These are phyloP conservation scores for Agrochola lychnidis DNA, from an alignment of 2,888 invertebrate species.

Conservation along the genomic window DNA sequence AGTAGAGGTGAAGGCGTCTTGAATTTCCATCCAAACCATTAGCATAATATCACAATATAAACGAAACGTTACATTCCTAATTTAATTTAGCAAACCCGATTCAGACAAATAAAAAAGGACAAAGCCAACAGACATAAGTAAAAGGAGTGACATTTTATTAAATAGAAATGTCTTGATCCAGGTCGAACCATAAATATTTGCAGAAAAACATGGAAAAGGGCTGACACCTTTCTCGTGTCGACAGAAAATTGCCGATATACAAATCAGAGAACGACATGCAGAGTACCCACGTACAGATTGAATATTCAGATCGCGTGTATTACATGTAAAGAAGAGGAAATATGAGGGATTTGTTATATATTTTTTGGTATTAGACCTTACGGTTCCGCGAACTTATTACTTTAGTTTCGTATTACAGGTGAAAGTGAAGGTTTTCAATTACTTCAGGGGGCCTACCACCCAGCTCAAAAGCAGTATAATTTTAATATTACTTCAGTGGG, in stretches of 20 bases:
- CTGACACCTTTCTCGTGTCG: slow-evolving; percentile 48
- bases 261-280: slow-evolving; percentile 44
- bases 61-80: not conserved
- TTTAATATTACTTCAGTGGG: no score
- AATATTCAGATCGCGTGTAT: slow-evolving; percentile 52
- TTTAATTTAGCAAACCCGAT: slow-evolving; percentile 18
- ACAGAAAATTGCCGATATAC: slow-evolving; percentile 48
- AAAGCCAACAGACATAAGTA: slow-evolving; percentile 22
- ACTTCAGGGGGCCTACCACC: no score
- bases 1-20: not conserved
- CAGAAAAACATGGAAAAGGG: slow-evolving; percentile 15
- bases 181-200: slow-evolving; percentile 50
- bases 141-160: slow-evolving; percentile 42
- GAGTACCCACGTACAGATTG: slow-evolving; percentile 48
- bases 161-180: slow-evolving; percentile 36
- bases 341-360: slow-evolving; percentile 26
- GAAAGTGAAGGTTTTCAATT: no score
- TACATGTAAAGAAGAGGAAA: slow-evolving; percentile 29
- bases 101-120: slow-evolving; percentile 16
- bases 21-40: slow-evolving; percentile 7
- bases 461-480: no score
- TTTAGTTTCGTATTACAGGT: not conserved
- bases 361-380: slow-evolving; percentile 15
- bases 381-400: slow-evolving; percentile 18
- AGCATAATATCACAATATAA: slow-evolving; percentile 1